Evolutionary conservation across 2,888 invertebrate genomes (phyloP).

Genomic region (Venustoraphidia nigricollis): DNA sequence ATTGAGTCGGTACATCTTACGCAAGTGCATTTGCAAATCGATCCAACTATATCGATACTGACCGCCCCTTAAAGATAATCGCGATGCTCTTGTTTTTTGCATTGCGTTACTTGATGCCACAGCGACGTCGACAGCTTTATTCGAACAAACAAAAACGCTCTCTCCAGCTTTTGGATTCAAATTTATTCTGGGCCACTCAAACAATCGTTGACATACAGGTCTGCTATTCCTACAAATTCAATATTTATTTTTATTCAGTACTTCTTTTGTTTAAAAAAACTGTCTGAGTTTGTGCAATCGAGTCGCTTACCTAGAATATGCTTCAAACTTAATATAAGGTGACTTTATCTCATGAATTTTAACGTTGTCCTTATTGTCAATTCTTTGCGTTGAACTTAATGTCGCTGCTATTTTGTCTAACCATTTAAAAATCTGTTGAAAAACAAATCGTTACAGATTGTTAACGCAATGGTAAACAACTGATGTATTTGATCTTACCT

Average conservation of each 20-base stretch:
- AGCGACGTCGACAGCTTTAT: background rate
- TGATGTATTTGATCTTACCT: conserved; percentile 15
- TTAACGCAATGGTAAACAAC: background rate
- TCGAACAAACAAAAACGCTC: conserved; percentile 7
- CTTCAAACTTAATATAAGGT: conserved; percentile 58
- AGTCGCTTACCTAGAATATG: conserved; percentile 42
- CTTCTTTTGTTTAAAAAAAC: background rate
- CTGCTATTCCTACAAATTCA: conserved; percentile 30
- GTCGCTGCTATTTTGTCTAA: conserved; percentile 50
- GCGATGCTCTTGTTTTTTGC: background rate
- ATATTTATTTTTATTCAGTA: conserved; percentile 9
- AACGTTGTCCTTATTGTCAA: conserved; percentile 8
- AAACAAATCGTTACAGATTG: conserved; percentile 2
- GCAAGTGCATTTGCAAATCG: too few species aligned
- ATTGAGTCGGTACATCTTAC: too few species aligned
- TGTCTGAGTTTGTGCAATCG: conserved; percentile 8
- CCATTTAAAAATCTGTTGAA: conserved; percentile 20
- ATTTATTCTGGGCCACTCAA: conserved; percentile 43
- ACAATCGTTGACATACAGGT: conserved; percentile 46
- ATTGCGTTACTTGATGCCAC: conserved; percentile 10
- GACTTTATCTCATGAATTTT: conserved; percentile 46
- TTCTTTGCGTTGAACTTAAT: conserved; percentile 20
- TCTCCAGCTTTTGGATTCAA: conserved; percentile 26
- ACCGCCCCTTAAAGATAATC: background rate
- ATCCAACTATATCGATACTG: conserved; percentile 3